Evolutionary conservation across 1,140 invertebrate species (phyloP), one percentile per base, ranked within the genome.

Genomic region (Tetragonula clypearis): DNA sequence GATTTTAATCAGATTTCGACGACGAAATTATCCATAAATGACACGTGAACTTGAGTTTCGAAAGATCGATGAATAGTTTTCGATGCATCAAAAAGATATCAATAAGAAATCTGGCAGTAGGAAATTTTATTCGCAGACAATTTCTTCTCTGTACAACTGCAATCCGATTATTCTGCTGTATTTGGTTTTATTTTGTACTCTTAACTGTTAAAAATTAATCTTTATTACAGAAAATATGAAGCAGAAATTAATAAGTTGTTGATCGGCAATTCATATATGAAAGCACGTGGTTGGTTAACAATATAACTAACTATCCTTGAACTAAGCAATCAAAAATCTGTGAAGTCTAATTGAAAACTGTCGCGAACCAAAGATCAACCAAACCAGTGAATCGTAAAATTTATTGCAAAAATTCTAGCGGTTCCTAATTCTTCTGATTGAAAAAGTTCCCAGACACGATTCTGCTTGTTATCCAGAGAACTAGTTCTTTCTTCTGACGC

Each of bases 381-480:
- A 12, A 23, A 14, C n/a, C 23, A 4, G 23, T n/a, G 14, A n/a
- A 62, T n/a, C 23, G n/a, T n/a, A 4, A 30, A 62, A 62, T n/a
- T 62, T 4, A 5, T 12, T n/a, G 12, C 1, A n/a, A 62, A 62
- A 62, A 62, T 62, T 12, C 60, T 1, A n/a, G 12, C 1, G 23
- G 60, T 11, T 62, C 12, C 23, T 62, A 23, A 12, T 56, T 66
- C 14, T 30, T n/a, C 15, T 30, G 8, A 30, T 26, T 30, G 1
- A 11, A 60, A 30, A 65, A 35, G 21, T 60, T 26, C 41, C 66
- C 2, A 53, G 35, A 62, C 26, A 15, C 41, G 30, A 55, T 65
- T n/a, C 76, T 68, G 53, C 68, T 56, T 65, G 65, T 79, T 58
- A 73, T 26, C 73, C 49, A 74, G 71, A 75, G 2, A n/a, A 72